Conservation (phyloP, 2,797 vertebrate genomes). For the Phoxinus dragarum region DNA sequence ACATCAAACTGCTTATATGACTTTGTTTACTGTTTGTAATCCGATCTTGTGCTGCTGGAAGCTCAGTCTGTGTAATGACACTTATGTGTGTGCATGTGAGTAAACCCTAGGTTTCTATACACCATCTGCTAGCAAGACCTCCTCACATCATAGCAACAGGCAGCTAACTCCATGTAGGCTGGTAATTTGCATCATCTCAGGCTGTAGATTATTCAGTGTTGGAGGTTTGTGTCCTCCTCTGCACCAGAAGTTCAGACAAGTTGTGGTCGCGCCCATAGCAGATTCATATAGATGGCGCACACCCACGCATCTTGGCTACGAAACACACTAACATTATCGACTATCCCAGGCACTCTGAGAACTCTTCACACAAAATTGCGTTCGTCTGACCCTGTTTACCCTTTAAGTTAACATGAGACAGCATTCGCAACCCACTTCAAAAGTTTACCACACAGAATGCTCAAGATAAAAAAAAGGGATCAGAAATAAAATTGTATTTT, state of each 20-base stretch:
- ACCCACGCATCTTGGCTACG: slow-evolving; percentile 11
- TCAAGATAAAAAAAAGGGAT: background rate
- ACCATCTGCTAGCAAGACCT: slow-evolving; percentile 73
- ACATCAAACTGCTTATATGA: slow-evolving; percentile 23
- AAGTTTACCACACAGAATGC: background rate
- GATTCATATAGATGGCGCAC: slow-evolving; percentile 58
- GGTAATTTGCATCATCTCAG: slow-evolving; percentile 76
- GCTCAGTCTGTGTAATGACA: slow-evolving; percentile 29
- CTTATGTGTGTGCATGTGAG: slow-evolving; percentile 32
- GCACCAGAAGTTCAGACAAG: slow-evolving; percentile 40
- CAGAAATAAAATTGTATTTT: background rate
- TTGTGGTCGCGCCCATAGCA: slow-evolving; percentile 1
- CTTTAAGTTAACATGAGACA: background rate
- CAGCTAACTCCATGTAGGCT: slow-evolving; percentile 72
- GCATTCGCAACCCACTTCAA: background rate
- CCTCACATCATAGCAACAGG: slow-evolving; percentile 70
- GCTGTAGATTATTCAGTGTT: slow-evolving; percentile 76
- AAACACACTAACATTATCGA: slow-evolving; percentile 5
- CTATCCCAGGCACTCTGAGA: background rate
- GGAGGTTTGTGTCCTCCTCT: slow-evolving; percentile 59
- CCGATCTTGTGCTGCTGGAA: slow-evolving; percentile 19
- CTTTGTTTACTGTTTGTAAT: slow-evolving; percentile 36
- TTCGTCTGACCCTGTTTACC: background rate
- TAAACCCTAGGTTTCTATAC: slow-evolving; percentile 57
- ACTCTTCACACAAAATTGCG: background rate